phyloP scores from a whole-genome alignment of 35 echinoderm and acorn worm species.

The Lytechinus variegatus region DNA sequence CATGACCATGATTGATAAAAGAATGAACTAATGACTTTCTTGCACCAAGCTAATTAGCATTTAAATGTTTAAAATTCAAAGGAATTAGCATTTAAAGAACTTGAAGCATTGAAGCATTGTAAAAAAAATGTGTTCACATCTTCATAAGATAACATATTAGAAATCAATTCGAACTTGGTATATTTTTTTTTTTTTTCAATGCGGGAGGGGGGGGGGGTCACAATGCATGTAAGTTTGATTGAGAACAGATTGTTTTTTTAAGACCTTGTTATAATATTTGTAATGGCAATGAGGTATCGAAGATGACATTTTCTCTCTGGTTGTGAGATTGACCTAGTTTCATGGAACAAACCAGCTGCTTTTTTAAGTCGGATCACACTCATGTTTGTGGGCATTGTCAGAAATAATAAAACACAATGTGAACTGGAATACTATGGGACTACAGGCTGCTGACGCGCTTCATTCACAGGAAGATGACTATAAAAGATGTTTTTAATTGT shows the following conservation, averaged over 20 bases:
- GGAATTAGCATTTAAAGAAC: too few species aligned
- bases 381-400: not conserved
- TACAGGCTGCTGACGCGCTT: not conserved
- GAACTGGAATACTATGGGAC: not conserved
- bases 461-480: not conserved
- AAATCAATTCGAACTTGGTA: too few species aligned
- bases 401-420: not conserved
- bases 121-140: not conserved
- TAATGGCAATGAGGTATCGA: not conserved
- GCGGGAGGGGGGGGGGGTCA: too few species aligned
- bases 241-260: too few species aligned
- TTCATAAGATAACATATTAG: not conserved
- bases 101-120: not conserved
- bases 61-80: too few species aligned
- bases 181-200: too few species aligned
- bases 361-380: not conserved
- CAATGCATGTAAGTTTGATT: too few species aligned
- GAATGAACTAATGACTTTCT: too few species aligned
- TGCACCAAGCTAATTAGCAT: too few species aligned
- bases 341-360: not conserved
- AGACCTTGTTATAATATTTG: too few species aligned
- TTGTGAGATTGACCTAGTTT: not conserved
- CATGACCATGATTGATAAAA: too few species aligned
- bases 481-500: not conserved
- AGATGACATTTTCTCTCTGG: not conserved